Conservation (phyloP, 2,113 vertebrate species). For the Odontophorus gujanensis region DNA sequence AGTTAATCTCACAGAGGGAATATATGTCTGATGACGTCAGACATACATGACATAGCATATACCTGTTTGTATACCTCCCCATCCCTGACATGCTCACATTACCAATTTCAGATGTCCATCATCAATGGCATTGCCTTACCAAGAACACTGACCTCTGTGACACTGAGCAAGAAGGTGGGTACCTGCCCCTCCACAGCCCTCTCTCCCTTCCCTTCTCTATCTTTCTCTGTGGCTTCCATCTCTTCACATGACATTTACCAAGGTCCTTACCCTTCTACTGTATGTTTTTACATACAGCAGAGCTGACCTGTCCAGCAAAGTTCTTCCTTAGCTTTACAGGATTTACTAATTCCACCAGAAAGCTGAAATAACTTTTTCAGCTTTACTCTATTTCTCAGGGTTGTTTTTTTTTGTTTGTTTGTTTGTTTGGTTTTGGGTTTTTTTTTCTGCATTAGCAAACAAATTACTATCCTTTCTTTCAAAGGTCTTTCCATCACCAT, state of each 20-base stretch:
- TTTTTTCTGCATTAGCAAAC: background rate
- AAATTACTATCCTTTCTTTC: background rate
- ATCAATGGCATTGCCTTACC: background rate
- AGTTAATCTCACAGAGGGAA: background rate
- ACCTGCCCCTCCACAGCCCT: background rate
- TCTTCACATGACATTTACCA: background rate
- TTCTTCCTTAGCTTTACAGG: constrained; percentile 57
- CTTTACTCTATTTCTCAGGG: background rate
- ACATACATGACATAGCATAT: constrained; percentile 34
- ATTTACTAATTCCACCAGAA: constrained; percentile 29
- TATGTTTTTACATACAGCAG: constrained; percentile 16
- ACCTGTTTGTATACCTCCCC: background rate
- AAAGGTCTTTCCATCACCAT: background rate
- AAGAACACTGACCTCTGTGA: background rate
- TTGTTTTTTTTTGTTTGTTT: too few species aligned
- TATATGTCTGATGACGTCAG: constrained; percentile 38
- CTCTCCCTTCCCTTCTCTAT: background rate
- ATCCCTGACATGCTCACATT: background rate
- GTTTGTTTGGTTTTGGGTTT: too few species aligned
- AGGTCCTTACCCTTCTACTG: background rate
- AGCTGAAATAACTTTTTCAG: background rate
- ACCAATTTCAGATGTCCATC: background rate
- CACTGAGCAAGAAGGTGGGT: background rate
- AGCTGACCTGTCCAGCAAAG: constrained; percentile 74
- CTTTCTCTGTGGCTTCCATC: background rate